phyloP scores from a whole-genome alignment of 2,888 invertebrate genomes.

The Lochmaea capreae region DNA sequence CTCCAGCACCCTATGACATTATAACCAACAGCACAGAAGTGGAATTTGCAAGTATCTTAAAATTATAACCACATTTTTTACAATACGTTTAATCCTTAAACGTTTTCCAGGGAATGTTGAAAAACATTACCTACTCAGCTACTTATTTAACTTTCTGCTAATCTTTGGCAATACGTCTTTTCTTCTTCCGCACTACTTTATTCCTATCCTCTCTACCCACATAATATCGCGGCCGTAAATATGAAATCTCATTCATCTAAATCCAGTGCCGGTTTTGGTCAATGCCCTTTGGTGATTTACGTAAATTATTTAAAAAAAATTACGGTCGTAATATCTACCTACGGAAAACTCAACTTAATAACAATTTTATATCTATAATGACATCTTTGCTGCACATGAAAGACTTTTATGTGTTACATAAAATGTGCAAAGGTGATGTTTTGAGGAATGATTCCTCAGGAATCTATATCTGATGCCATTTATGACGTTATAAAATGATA shows the following conservation, averaged over 20 bases:
- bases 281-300: slow-evolving; percentile 1
- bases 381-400: neutral
- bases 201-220: slow-evolving; percentile 11
- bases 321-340: neutral
- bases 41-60: too few species aligned
- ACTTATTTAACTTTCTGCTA: slow-evolving; percentile 5
- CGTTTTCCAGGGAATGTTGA: neutral
- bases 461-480: neutral
- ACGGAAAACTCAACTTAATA: neutral
- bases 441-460: too few species aligned
- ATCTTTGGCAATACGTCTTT: slow-evolving; percentile 16
- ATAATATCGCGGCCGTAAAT: slow-evolving; percentile 9
- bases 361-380: neutral
- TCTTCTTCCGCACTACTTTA: slow-evolving; percentile 13
- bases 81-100: neutral
- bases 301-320: slow-evolving; percentile 5
- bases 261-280: slow-evolving; percentile 18
- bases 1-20: too few species aligned
- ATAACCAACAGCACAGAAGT: too few species aligned
- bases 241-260: slow-evolving; percentile 23
- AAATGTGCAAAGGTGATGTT: neutral
- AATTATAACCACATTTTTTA: too few species aligned
- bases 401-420: neutral
- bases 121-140: neutral
- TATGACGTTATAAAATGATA: too few species aligned